These are phyloP conservation scores for Orchestia grillus DNA, from an alignment of 1,140 invertebrate genomes.

Conservation along the genomic window DNA sequence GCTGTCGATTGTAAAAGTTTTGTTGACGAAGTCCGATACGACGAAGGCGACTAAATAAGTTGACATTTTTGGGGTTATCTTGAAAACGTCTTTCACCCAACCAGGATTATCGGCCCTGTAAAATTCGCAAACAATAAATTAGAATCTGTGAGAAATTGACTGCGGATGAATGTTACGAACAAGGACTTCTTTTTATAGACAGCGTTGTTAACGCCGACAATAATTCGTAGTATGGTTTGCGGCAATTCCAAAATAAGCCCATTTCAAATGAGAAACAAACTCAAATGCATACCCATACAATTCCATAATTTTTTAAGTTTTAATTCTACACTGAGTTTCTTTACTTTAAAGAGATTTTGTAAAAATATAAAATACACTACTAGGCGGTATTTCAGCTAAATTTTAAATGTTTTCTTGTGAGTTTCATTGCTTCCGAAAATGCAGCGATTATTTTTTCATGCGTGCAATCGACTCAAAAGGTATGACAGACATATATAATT, in stretches of 20 bases:
- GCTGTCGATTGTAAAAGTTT: background rate
- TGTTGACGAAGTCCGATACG: slow-evolving; percentile 78
- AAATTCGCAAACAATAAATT: background rate
- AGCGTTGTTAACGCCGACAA: background rate
- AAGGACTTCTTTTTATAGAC: background rate
- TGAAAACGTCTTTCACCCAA: background rate
- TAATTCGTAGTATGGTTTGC: background rate
- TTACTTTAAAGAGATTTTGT: background rate
- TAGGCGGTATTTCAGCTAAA: background rate
- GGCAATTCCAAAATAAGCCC: background rate
- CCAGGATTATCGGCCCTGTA: background rate
- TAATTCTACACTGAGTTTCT: background rate
- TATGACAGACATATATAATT: too few species aligned
- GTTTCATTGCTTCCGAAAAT: too few species aligned
- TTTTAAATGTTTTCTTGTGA: background rate
- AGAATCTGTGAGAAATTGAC: background rate
- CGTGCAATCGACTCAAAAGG: too few species aligned
- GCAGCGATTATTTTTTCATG: too few species aligned
- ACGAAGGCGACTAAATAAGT: slow-evolving; percentile 89
- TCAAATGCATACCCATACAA: background rate
- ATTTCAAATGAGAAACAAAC: background rate
- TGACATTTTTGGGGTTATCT: slow-evolving; percentile 76
- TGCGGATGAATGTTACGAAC: background rate
- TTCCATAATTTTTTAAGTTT: background rate
- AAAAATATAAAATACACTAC: background rate